Base-by-base conservation (phyloP, 92 coral and sea anemone species). In the Palythoa heliodiscus region DNA sequence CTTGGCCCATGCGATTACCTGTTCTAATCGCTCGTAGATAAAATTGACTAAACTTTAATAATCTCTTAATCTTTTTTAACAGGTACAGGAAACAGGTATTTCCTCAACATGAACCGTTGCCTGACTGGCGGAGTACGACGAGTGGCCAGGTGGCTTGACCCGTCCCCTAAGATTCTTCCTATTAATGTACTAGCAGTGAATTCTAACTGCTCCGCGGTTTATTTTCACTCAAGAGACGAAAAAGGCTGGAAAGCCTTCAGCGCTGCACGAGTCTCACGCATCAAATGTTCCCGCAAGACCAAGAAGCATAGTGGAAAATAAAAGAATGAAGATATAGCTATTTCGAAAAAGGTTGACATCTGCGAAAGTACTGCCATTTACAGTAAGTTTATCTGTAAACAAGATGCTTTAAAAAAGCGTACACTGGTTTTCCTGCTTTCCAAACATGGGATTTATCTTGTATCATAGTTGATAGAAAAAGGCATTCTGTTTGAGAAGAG, bases 81-180 rank as follows among this genome's bases (percentile, higher is more conserved):
- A 70, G 85, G 72, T 54, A 85, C 83, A 82, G 70, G 29, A 17
- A 29, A 66, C 64, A 88, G 87, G 1, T 94, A 92, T 85, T 94
- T 82, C 64, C 87, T 94, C 63, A 94, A 94, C 88, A 86, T 92
- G 89, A 83, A 71, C 38, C 98, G 98, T 53, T 94, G 98, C 77
- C 92, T 89, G 55, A 94, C 98, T 3, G 98, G 98, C 16, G 89
- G 93, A 7, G 93, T 94, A 35, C 86, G 95, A 4, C 68, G 88
- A 7, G 53, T 94, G 12, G 92, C 98, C 1, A 75, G 93, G 0
- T 94, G 98, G 98, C 89, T 94, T 6, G 98, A 94, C 74, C 93
- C 98, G 17, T 69, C 95, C 7, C 98, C 98, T 9, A 88, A 77
- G 5, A 74, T 82, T 38, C 91, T 91, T 0, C 82, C 83, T 16